Base-by-base conservation (phyloP, 2,888 invertebrate species). In the Papilio gigon region DNA sequence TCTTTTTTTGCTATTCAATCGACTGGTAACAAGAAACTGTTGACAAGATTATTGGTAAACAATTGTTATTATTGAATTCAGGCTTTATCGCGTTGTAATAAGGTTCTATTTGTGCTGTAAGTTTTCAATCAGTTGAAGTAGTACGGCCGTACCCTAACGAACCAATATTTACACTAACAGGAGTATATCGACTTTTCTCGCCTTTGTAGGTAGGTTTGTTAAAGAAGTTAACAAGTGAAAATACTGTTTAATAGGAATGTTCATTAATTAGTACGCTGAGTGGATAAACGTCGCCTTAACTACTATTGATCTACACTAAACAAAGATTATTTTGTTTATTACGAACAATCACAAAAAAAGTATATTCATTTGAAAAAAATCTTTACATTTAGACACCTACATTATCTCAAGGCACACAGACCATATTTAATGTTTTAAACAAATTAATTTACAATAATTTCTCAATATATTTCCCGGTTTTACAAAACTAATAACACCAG, bases 1-100 rank as follows among this genome's bases (percentile, higher is more conserved):
- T 40, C 40, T 27, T 53, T 50, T 53, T 53, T 53, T 53, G 14
- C 27, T 53, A 25, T 53, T 25, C 59, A 59, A 59, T 59, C 59
- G 59, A 59, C 59, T 59, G 37, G 35, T 59, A 62, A 62, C 61
- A 62, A 22, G 30, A n/a, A 53, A 53, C 22, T 11, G 59, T 59
- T 22, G 59, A 59, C 59, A 59, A 59, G 37, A 59, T 59, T 35
- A 59, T 59, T 20, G 59, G 59, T 59, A 59, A 35, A 35, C 59
- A 59, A 59, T 22, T 30, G 22, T 22, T 35, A 35, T 17, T 50
- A 0, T 40, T 27, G 8, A 53, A 53, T 53, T 53, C 27, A n/a
- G 27, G 27, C 53, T 27, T 12, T 53, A n/a, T 53, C 27, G 14
- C 27, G 5, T 53, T 27, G 27, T 2, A 8, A 8, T 53, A 53